Conservation (phyloP, 2,888 invertebrate species). For the Venusia cambrica region DNA sequence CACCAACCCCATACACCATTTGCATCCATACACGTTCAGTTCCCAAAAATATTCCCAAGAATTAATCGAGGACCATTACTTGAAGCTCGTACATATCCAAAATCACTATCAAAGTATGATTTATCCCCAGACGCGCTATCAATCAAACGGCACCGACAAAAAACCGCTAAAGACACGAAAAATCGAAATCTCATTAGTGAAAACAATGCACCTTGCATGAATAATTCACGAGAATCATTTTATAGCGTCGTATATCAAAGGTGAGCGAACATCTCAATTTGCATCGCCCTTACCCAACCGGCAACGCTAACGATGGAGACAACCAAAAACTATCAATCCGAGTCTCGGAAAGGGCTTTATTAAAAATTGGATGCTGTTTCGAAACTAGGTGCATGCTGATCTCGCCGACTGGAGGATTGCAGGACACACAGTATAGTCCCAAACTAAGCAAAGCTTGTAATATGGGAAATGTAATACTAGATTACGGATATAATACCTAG, state of each 20-base stretch:
- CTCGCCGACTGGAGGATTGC: too few species aligned
- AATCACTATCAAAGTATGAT: too few species aligned
- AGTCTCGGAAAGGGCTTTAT: slow-evolving; percentile 59
- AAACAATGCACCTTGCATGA: slow-evolving; percentile 41
- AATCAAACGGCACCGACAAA: slow-evolving; percentile 12
- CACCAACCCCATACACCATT: too few species aligned
- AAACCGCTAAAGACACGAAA: slow-evolving; percentile 7
- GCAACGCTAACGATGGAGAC: slow-evolving; percentile 73
- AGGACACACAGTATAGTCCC: too few species aligned
- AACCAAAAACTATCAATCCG: slow-evolving; percentile 69
- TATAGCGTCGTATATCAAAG: slow-evolving; percentile 65
- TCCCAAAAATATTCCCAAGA: too few species aligned
- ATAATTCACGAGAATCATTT: slow-evolving; percentile 40
- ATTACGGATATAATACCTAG: too few species aligned
- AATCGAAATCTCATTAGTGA: slow-evolving; percentile 28
- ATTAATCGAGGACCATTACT: too few species aligned
- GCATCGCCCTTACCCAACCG: slow-evolving; percentile 61
- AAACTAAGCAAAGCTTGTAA: too few species aligned
- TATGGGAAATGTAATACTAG: slow-evolving; percentile 1
- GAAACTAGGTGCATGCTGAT: slow-evolving; percentile 24
- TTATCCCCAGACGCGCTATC: slow-evolving; percentile 6
- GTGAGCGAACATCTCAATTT: slow-evolving; percentile 69
- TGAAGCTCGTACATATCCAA: too few species aligned
- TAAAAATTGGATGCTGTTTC: slow-evolving; percentile 48
- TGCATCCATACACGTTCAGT: too few species aligned